Conservation (phyloP, 2,888 invertebrate species). For the Macrosoma leucophasiata region DNA sequence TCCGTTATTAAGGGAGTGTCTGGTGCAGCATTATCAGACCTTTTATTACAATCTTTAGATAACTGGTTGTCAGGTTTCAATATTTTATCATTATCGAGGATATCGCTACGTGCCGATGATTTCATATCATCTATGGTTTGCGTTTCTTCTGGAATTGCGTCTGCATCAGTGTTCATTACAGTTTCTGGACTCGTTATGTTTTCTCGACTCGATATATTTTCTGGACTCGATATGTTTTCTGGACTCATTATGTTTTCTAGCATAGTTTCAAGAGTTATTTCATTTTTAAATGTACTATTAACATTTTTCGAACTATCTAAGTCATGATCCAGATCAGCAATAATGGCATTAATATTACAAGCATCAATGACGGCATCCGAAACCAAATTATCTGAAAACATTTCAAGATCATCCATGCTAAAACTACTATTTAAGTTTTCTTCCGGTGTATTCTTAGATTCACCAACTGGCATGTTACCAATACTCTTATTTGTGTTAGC, state of each 20-base stretch:
- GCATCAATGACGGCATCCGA: constrained; percentile 50
- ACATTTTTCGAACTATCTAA: constrained; percentile 37
- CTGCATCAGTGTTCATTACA: neutral
- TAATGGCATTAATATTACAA: constrained; percentile 55
- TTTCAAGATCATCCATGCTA: constrained; percentile 49
- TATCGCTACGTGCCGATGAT: no score
- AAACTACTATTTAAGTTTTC: constrained; percentile 29
- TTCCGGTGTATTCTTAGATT: constrained; percentile 4
- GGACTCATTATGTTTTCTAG: constrained; percentile 37
- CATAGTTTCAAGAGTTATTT: constrained; percentile 44
- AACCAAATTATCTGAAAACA: constrained; percentile 51
- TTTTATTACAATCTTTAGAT: no score
- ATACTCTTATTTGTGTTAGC: constrained; percentile 13
- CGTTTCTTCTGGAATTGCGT: no score
- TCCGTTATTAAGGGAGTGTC: no score
- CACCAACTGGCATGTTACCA: no score
- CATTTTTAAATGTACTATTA: constrained; percentile 39
- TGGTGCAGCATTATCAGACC: no score
- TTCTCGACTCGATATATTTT: constrained; percentile 9
- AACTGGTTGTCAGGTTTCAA: no score
- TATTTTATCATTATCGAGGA: no score
- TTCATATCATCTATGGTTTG: no score
- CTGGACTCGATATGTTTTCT: constrained; percentile 18
- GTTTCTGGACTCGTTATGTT: neutral
- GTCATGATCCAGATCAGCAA: constrained; percentile 55